A percentile compares a stretch with the other conserved stretches of the same genome.
phyloP scores from a whole-genome alignment of 2,888 invertebrate species.

The Diarsia rubi region DNA sequence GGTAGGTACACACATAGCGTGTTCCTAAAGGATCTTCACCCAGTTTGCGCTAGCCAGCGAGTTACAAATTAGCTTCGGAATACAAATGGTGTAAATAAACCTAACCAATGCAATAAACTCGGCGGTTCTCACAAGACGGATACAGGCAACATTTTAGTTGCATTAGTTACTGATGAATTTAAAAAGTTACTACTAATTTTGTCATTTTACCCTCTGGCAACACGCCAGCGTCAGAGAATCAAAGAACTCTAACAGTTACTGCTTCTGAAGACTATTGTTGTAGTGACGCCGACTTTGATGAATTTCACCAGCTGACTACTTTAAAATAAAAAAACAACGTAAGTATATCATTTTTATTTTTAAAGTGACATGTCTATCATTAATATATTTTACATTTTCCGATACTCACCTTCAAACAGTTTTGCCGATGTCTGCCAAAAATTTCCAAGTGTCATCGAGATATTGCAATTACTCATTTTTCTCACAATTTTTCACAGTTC shows the following conservation, averaged over 20 bases:
- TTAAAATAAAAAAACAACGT: conserved; percentile 22
- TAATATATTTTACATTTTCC: conserved; percentile 21
- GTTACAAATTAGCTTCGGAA: conserved; percentile 32
- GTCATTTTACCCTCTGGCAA: conserved; percentile 14
- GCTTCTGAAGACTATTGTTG: background rate
- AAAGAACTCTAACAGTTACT: conserved; percentile 36
- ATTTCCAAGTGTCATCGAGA: conserved; percentile 12
- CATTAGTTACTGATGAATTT: conserved; percentile 33
- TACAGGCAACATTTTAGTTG: conserved; percentile 8
- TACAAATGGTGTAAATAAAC: conserved; percentile 34
- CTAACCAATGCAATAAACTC: conserved; percentile 18
- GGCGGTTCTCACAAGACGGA: background rate
- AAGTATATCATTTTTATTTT: conserved; percentile 20
- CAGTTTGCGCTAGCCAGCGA: conserved; percentile 11
- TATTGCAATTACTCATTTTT: conserved; percentile 33
- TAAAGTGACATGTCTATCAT: conserved; percentile 29
- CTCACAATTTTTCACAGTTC: conserved; percentile 8
- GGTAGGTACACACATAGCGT: background rate
- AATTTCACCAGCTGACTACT: conserved; percentile 19
- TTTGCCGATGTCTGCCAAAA: conserved; percentile 28
- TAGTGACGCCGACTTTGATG: background rate
- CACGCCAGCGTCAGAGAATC: conserved; percentile 29
- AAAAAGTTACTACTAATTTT: conserved; percentile 2
- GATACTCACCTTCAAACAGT: conserved; percentile 27
- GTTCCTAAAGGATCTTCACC: background rate